Conservation (phyloP, 2,797 vertebrate species). For the Eptatretus atami region DNA sequence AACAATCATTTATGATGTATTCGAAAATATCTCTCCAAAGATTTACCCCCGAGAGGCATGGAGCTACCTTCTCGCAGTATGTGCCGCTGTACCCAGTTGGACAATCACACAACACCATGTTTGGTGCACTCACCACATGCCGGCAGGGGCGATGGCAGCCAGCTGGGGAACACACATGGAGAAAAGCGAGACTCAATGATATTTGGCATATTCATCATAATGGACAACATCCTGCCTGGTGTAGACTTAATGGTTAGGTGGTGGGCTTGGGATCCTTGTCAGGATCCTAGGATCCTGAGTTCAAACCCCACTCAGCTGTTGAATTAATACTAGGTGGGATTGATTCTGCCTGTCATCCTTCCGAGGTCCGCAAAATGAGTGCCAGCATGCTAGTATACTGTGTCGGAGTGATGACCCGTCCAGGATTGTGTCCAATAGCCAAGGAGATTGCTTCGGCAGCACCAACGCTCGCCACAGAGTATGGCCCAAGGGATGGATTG, state of each 20-base stretch:
- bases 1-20: too few relatives aligned
- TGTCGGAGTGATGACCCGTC: too few relatives aligned
- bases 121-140: conserved; percentile 39
- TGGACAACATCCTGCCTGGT: neutral
- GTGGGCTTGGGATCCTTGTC: neutral
- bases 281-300: neutral
- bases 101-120: conserved; percentile 39
- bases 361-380: too few relatives aligned
- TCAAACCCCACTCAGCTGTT: neutral
- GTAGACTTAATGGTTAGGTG: neutral
- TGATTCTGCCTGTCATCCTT: too few relatives aligned
- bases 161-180: conserved; percentile 19
- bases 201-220: neutral
- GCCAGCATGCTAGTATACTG: too few relatives aligned
- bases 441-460: too few relatives aligned
- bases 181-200: neutral
- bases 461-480: too few relatives aligned
- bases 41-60: neutral
- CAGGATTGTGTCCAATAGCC: too few relatives aligned
- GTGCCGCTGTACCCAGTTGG: conserved; percentile 44
- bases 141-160: conserved; percentile 51
- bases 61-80: conserved; percentile 44
- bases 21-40: neutral
- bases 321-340: too few relatives aligned
- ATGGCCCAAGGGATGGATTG: too few relatives aligned